Conservation (phyloP, 2,888 invertebrate genomes). For the Cerastis rubricosa region DNA sequence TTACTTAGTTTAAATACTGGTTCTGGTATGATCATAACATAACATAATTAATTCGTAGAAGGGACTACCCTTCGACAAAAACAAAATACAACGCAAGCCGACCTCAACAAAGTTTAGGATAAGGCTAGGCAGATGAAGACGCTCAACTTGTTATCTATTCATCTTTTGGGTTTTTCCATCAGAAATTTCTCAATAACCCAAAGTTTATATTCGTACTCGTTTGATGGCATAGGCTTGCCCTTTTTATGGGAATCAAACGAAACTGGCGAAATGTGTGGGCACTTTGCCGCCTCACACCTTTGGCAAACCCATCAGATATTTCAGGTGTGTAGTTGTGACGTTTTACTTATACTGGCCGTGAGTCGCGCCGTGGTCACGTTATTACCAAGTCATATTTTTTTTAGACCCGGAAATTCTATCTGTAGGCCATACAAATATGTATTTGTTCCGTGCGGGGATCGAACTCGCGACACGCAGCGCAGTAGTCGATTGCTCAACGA, state of each 20-base stretch:
- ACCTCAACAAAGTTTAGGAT: no score
- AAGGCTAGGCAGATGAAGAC: no score
- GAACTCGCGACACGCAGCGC: no score
- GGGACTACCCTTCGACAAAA: no score
- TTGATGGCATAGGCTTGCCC: background rate
- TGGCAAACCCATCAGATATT: background rate
- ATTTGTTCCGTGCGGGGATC: no score
- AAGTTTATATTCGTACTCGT: background rate
- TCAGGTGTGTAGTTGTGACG: background rate
- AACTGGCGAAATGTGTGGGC: background rate
- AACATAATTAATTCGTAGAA: background rate
- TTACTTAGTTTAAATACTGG: background rate
- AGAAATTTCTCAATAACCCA: background rate
- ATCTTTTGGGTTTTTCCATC: background rate
- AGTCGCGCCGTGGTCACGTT: background rate
- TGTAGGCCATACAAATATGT: no score
- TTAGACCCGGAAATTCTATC: no score
- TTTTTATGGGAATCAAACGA: background rate
- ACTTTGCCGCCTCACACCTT: background rate
- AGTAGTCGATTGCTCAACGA: no score
- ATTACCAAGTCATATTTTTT: no score
- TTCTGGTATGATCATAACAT: conserved; percentile 5
- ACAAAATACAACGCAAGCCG: no score
- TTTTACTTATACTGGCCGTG: background rate
- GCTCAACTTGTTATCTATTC: background rate